phyloP scores from a whole-genome alignment of 1,140 invertebrate genomes.

The Calycopis cecrops region DNA sequence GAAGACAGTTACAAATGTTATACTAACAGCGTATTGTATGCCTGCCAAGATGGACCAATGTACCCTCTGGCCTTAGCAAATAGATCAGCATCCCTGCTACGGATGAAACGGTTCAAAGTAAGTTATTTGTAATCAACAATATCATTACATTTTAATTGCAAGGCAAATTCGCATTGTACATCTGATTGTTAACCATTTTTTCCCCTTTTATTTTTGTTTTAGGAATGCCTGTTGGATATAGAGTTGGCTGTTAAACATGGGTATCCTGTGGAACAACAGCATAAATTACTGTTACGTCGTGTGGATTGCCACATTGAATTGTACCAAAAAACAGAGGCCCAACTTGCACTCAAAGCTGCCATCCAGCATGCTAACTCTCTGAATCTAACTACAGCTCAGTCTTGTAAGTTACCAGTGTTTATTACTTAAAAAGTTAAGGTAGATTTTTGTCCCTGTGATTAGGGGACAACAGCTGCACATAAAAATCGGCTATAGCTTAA shows the following conservation, averaged over 20 bases:
- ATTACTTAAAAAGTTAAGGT: too few species aligned
- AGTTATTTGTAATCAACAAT: neutral
- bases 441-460: too few species aligned
- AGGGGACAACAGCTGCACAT: too few species aligned
- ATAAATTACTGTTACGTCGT: slow-evolving; percentile 47
- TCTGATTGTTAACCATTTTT: too few species aligned
- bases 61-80: slow-evolving; percentile 57
- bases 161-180: too few species aligned
- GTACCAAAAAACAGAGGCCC: slow-evolving; percentile 26
- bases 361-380: slow-evolving; percentile 32
- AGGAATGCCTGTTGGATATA: slow-evolving; percentile 55
- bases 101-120: slow-evolving; percentile 52
- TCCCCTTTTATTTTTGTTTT: too few species aligned
- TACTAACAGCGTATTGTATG: slow-evolving; percentile 52
- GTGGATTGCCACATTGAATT: slow-evolving; percentile 54
- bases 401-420: slow-evolving; percentile 21
- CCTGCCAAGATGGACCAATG: slow-evolving; percentile 45
- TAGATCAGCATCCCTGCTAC: slow-evolving; percentile 51
- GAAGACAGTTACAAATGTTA: slow-evolving; percentile 55
- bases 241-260: slow-evolving; percentile 36
- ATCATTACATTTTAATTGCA: neutral
- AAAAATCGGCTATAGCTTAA: too few species aligned
- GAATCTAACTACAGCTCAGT: slow-evolving; percentile 22
- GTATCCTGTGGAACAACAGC: slow-evolving; percentile 42
- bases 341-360: slow-evolving; percentile 32